Conservation (phyloP, 2,888 invertebrate genomes). For the Druceiella hillmani region DNA sequence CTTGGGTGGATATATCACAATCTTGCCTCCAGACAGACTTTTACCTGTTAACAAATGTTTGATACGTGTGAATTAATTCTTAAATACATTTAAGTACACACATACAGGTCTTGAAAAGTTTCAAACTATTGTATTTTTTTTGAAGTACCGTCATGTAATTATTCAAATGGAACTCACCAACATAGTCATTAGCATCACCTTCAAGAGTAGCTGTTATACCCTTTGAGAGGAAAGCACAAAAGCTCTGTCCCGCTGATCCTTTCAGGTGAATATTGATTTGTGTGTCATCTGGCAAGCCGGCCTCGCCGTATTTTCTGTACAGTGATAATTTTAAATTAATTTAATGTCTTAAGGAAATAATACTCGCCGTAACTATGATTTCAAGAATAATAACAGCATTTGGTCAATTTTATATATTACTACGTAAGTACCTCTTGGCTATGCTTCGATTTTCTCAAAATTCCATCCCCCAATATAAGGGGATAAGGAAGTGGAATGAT, state of each 20-base stretch:
- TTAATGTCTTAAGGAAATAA: too few relatives aligned
- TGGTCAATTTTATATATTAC: too few relatives aligned
- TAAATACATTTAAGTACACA: not conserved
- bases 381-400: too few relatives aligned
- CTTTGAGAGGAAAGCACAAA: constrained; percentile 92
- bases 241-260: constrained; percentile 98
- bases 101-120: too few relatives aligned
- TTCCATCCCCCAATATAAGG: too few relatives aligned
- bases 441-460: too few relatives aligned
- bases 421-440: too few relatives aligned
- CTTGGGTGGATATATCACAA: constrained; percentile 90
- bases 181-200: constrained; percentile 98
- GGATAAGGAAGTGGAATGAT: too few relatives aligned
- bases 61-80: not conserved
- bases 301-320: constrained; percentile 77
- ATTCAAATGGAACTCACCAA: constrained; percentile 55
- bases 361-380: too few relatives aligned
- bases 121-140: too few relatives aligned
- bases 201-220: constrained; percentile 88
- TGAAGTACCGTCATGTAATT: not conserved
- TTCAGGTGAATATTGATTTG: constrained; percentile 72
- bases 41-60: constrained; percentile 49
- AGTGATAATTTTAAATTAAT: too few relatives aligned
- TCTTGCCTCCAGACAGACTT: constrained; percentile 91
- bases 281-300: constrained; percentile 75